These are phyloP conservation scores for Eulimnadia texana DNA, from an alignment of 1,140 invertebrate species.

Conservation along the genomic window DNA sequence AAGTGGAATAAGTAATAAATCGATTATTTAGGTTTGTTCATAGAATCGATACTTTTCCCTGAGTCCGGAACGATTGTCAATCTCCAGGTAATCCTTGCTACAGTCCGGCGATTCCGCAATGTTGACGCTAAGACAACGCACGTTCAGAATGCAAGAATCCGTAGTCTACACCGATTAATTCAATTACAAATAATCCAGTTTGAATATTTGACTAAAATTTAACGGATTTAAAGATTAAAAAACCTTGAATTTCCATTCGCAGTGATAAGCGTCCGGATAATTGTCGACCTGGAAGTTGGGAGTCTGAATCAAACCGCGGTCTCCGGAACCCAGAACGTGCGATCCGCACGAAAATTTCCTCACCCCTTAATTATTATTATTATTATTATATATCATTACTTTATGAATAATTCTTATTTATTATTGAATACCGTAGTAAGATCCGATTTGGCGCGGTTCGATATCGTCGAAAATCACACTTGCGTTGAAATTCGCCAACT, in stretches of 20 bases:
- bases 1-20: neutral
- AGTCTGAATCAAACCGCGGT: neutral
- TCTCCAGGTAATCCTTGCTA: neutral
- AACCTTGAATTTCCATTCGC: constrained; percentile 5
- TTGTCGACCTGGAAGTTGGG: neutral
- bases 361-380: neutral
- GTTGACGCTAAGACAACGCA: neutral
- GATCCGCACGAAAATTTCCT: neutral
- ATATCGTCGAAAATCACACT: too few species aligned
- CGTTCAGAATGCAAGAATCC: neutral
- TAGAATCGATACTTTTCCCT: neutral
- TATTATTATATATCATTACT: neutral
- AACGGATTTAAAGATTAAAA: neutral
- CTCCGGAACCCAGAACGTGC: neutral
- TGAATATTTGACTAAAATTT: neutral
- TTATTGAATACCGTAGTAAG: neutral
- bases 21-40: neutral
- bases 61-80: neutral
- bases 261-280: constrained; percentile 5
- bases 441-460: neutral
- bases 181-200: neutral
- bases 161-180: neutral
- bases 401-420: neutral
- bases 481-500: too few species aligned
- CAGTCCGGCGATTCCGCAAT: neutral